Percentiles rank a stretch among this genome's conserved stretches.
Conservation (phyloP, 2,888 invertebrate genomes). For the Tetramorium bicarinatum region DNA sequence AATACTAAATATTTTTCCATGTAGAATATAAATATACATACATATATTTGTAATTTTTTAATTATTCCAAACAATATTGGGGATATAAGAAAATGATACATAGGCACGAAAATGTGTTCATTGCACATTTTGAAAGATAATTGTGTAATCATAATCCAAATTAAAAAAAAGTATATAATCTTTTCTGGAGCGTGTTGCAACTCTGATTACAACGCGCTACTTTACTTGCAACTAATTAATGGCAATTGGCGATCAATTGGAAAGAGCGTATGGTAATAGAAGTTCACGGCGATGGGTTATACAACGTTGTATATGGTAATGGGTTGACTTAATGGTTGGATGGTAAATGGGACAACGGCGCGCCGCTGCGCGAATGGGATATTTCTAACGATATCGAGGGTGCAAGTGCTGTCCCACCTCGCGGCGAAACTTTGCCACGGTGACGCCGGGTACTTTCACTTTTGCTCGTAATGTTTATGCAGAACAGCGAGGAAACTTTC, state of each 20-base stretch:
- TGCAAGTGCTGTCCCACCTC: conserved; percentile 74
- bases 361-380: conserved; percentile 43
- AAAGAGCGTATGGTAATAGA: conserved; percentile 53
- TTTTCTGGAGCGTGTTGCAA: neutral
- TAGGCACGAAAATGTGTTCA: neutral
- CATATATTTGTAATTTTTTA: neutral
- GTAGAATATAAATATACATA: no score
- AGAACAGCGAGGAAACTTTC: conserved; percentile 84
- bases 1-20: neutral
- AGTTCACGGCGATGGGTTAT: conserved; percentile 38
- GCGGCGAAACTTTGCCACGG: conserved; percentile 73
- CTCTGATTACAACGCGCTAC: neutral
- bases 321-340: conserved; percentile 54
- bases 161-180: neutral
- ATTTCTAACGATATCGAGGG: conserved; percentile 71
- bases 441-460: conserved; percentile 84
- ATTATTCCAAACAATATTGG: neutral
- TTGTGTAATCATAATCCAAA: neutral
- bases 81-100: neutral
- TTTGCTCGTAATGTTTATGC: conserved; percentile 85
- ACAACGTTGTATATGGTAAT: conserved; percentile 55
- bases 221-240: conserved; percentile 35
- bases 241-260: conserved; percentile 47
- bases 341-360: conserved; percentile 53
- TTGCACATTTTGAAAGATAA: neutral